These are phyloP conservation scores for Rhamnusium bicolor DNA, from an alignment of 2,888 invertebrate genomes.

Conservation along the genomic window DNA sequence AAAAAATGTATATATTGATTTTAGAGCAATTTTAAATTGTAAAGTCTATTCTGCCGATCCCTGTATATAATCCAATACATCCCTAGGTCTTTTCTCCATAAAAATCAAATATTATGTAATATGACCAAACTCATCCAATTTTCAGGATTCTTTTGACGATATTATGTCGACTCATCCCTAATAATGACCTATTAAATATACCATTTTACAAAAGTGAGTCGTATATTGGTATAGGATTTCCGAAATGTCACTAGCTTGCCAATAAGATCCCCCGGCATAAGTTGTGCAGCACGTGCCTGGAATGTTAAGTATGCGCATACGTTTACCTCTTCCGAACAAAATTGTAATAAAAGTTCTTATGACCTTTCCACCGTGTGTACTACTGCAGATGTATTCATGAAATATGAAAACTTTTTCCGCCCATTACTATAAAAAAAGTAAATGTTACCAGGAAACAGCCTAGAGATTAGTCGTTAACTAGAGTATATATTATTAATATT, in stretches of 20 bases:
- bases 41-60: no score
- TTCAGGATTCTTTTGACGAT: not conserved
- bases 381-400: conserved; percentile 32
- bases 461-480: conserved; percentile 20
- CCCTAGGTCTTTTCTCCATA: not conserved
- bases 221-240: conserved; percentile 27
- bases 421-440: conserved; percentile 30
- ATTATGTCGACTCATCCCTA: not conserved
- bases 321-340: conserved; percentile 22
- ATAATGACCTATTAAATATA: conserved; percentile 5
- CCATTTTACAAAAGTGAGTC: conserved; percentile 1
- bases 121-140: not conserved
- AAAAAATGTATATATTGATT: no score
- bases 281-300: conserved; percentile 29
- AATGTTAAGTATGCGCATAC: conserved; percentile 33
- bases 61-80: no score
- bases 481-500: not conserved
- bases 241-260: conserved; percentile 29
- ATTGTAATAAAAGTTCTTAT: conserved; percentile 30
- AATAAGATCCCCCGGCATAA: conserved; percentile 29
- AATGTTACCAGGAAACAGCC: conserved; percentile 19
- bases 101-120: not conserved
- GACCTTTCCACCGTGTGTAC: conserved; percentile 12
- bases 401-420: conserved; percentile 27
- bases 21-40: no score